Evolutionary conservation across 2,888 invertebrate species (phyloP).

Genomic region (Plagodis dolabraria): DNA sequence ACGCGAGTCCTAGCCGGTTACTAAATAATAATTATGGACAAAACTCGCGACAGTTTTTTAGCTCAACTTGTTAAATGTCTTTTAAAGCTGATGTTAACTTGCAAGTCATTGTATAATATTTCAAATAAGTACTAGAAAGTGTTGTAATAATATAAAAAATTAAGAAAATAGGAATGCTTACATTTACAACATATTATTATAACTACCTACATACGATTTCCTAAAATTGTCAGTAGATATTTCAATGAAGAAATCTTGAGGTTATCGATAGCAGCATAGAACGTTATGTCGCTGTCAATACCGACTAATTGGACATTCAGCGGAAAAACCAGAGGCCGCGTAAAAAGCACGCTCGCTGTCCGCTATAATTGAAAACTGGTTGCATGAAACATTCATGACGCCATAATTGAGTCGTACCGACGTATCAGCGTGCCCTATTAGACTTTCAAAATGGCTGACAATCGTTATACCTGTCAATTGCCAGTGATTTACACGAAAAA

Average conservation of each 20-base stretch:
- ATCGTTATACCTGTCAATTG: constrained; percentile 27
- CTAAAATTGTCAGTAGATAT: too few species aligned
- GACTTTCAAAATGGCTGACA: constrained; percentile 51
- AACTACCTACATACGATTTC: too few species aligned
- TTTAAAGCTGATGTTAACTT: too few species aligned
- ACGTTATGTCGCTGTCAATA: constrained; percentile 51
- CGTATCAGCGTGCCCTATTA: constrained; percentile 45
- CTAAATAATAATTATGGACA: too few species aligned
- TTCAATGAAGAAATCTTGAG: constrained; percentile 1
- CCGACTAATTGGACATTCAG: constrained; percentile 62
- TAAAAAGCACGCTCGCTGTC: constrained; percentile 40
- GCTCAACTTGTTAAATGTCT: too few species aligned
- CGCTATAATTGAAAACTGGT: constrained; percentile 64
- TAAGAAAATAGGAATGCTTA: too few species aligned
- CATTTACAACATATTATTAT: too few species aligned
- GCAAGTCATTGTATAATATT: too few species aligned
- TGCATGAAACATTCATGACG: constrained; percentile 75
- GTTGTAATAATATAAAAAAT: too few species aligned
- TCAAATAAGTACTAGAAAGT: too few species aligned
- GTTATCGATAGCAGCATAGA: background rate
- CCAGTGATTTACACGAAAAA: constrained; percentile 27
- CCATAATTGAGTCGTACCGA: constrained; percentile 68
- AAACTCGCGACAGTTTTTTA: too few species aligned
- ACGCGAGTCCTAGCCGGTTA: too few species aligned
- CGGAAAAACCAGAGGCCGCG: constrained; percentile 54